These are phyloP conservation scores for Caerostris darwini DNA, from an alignment of 1,140 invertebrate genomes.

Conservation along the genomic window DNA sequence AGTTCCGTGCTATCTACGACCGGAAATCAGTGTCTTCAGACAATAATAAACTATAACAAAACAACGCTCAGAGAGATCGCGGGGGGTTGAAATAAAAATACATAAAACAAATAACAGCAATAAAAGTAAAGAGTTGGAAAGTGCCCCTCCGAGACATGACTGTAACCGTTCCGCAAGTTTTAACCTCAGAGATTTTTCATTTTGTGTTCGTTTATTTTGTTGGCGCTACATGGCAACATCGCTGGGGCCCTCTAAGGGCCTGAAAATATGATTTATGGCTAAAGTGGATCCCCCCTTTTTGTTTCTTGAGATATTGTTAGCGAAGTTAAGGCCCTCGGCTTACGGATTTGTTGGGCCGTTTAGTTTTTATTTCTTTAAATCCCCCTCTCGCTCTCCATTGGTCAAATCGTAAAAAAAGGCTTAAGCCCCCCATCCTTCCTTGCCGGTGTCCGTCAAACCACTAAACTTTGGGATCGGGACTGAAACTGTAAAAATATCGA, in stretches of 20 bases:
- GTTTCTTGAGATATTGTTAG: neutral
- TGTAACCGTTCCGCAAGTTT: slow-evolving; percentile 39
- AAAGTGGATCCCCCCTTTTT: neutral
- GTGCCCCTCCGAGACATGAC: neutral
- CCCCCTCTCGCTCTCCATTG: neutral
- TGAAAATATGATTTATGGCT: slow-evolving; percentile 40
- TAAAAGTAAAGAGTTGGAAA: slow-evolving; percentile 44
- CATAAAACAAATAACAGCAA: neutral
- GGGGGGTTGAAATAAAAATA: neutral
- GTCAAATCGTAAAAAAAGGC: neutral
- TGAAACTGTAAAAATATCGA: neutral
- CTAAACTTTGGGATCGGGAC: neutral
- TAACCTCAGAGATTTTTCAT: neutral
- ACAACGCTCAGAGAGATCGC: neutral
- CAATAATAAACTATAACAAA: slow-evolving; percentile 16
- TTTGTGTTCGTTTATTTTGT: neutral
- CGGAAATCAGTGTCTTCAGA: neutral
- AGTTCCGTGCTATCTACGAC: neutral
- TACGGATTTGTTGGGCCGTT: slow-evolving; percentile 38
- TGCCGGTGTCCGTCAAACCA: neutral
- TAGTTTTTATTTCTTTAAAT: slow-evolving; percentile 31
- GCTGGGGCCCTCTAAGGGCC: neutral
- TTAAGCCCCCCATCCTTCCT: neutral
- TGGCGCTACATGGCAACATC: neutral
- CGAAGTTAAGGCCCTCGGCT: slow-evolving; percentile 10